Base-by-base conservation (phyloP, 2,888 invertebrate species). In the Xestia ashworthii region DNA sequence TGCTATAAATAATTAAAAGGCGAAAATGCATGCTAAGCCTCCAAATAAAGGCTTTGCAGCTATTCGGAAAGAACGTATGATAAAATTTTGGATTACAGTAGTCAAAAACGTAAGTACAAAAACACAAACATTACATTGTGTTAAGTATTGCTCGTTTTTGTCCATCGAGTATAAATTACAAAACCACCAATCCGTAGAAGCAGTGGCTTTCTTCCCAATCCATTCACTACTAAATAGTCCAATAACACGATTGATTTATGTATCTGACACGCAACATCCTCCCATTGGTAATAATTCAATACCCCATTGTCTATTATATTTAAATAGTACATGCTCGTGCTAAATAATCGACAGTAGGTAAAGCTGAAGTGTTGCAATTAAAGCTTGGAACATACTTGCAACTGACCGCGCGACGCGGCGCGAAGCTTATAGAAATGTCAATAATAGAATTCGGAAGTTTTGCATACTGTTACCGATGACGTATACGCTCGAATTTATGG, bases 301-400 rank as follows among this genome's bases (percentile, higher is more conserved):
- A 80, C 80, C 11, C 82, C 53, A 83, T 83, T 83, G 82, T 83
- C 72, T 83, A 70, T 69, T 79, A 66, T 6, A 83, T 67, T 80
- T 84, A 84, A 83, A 73, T 83, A 84, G 69, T 75, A 80, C 71
- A 72, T 32, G 50, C 48, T 83, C 25, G 84, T 84, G 78, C 83
- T 66, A 83, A 83, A 83, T 74, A 32, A 76, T 80, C 41, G 66
- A 60, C 62, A 38, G 77, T n/a, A 74, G 62, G 78, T 62, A 81
- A 66, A 72, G 25, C 4, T 41, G 38, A 68, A 55, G 83, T 83
- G 71, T 82, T 82, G 80, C 83, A 83, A 74, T 60, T 71, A 48
- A 83, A 71, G 82, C 46, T 25, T 19, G 41, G 48, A 78, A 64
- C 74, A 78, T 22, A 82, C 16, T 78, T 78, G 38, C 19, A 25